A percentile compares a stretch with the other conserved stretches of the same genome.
These are phyloP conservation scores for Helogale parvula DNA, from an alignment of 2,113 vertebrate genomes.

Conservation along the genomic window DNA sequence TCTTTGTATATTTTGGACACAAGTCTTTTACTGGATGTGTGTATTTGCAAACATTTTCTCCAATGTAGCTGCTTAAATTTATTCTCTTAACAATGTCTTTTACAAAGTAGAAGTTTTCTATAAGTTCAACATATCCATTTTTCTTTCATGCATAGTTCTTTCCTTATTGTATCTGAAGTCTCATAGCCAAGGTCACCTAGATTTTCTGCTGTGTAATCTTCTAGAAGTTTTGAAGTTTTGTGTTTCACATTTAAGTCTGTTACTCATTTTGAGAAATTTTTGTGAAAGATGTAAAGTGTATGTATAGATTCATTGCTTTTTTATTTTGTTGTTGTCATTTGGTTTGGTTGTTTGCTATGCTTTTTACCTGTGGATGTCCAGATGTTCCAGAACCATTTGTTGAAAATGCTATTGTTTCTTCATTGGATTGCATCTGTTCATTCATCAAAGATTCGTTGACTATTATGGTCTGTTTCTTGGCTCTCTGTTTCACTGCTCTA, in stretches of 20 bases:
- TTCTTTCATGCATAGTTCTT: background rate
- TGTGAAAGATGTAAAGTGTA: background rate
- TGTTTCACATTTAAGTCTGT: background rate
- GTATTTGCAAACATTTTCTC: background rate
- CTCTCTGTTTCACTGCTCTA: background rate
- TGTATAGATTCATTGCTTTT: background rate
- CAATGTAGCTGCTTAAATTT: background rate
- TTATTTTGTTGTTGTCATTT: background rate
- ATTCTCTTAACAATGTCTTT: background rate
- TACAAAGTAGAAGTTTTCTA: background rate
- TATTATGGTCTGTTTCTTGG: background rate
- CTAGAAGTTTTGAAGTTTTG: background rate
- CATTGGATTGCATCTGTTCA: background rate
- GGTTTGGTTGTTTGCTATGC: background rate
- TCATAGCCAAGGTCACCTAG: background rate
- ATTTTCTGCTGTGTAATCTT: background rate
- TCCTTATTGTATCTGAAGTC: background rate
- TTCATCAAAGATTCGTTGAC: constrained; percentile 4
- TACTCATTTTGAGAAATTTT: background rate
- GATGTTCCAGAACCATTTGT: background rate
- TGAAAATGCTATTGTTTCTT: background rate
- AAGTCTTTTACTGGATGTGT: background rate
- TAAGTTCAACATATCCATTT: background rate
- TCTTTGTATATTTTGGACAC: background rate
- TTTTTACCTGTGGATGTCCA: background rate